Percentiles rank a stretch among this genome's conserved stretches.
Conservation (phyloP, 1,140 invertebrate genomes). For the Chelonus insularis region DNA sequence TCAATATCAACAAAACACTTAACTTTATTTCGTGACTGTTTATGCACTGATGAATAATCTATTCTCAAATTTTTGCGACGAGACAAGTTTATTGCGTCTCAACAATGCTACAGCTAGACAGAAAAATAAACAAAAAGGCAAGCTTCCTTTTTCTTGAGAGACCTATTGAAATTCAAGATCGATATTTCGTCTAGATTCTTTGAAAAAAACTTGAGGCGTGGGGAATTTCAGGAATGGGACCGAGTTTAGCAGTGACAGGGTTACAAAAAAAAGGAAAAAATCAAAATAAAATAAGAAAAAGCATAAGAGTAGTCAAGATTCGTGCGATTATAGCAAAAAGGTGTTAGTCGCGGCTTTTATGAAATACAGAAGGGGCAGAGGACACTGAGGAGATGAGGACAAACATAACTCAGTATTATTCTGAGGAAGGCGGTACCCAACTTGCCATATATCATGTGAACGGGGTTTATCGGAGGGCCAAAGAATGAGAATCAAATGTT, state of each 20-base stretch:
- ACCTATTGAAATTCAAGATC: slow-evolving; percentile 16
- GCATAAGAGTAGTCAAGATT: background rate
- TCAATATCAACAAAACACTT: too few relatives aligned
- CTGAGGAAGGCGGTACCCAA: slow-evolving; percentile 42
- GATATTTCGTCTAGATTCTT: slow-evolving; percentile 12
- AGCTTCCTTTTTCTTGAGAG: background rate
- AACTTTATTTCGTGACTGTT: background rate
- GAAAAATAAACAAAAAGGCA: background rate
- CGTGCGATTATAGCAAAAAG: slow-evolving; percentile 22
- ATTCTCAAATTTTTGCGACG: background rate
- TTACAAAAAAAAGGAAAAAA: background rate
- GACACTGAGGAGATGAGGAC: slow-evolving; percentile 39
- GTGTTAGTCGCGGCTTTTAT: slow-evolving; percentile 21
- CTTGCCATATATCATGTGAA: slow-evolving; percentile 50
- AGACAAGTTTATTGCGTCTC: slow-evolving; percentile 13
- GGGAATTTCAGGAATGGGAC: slow-evolving; percentile 12
- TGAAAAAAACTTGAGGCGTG: slow-evolving; percentile 1
- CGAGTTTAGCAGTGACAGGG: background rate
- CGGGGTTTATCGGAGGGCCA: slow-evolving; percentile 41
- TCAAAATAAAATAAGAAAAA: slow-evolving; percentile 9
- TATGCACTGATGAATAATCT: background rate
- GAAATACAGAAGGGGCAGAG: slow-evolving; percentile 12
- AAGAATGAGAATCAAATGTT: slow-evolving; percentile 31
- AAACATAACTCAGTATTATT: slow-evolving; percentile 58
- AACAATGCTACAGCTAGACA: background rate